Evolutionary conservation across 92 coral and sea anemone species (phyloP).

Genomic region (Isaurus tuberculatus): DNA sequence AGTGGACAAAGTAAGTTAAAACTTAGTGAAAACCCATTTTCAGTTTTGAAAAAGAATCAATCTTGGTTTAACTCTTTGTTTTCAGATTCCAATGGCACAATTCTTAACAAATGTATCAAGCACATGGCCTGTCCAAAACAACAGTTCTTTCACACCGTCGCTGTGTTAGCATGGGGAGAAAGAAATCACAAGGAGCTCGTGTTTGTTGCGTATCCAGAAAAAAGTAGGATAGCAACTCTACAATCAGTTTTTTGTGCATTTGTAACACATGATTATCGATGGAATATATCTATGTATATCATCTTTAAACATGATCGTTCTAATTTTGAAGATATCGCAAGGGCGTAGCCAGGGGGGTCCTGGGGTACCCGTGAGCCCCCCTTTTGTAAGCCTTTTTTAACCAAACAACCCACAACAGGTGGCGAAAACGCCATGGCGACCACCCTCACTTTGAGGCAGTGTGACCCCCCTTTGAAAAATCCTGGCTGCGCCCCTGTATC

Average conservation of each 20-base stretch:
- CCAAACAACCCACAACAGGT: no score
- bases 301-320: no score
- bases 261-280: no score
- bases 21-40: background rate
- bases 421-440: no score
- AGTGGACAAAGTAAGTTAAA: background rate
- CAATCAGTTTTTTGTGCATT: background rate
- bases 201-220: constrained; percentile 54
- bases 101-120: constrained; percentile 59
- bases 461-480: no score
- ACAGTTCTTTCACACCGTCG: constrained; percentile 45
- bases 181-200: constrained; percentile 60
- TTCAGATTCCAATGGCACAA: constrained; percentile 21
- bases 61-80: background rate
- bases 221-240: constrained; percentile 40
- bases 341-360: no score
- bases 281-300: no score
- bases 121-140: constrained; percentile 67
- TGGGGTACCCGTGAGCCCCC: no score
- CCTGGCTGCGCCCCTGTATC: no score
- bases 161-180: constrained; percentile 74
- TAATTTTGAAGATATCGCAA: no score
- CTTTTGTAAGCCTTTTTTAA: no score
- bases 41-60: background rate
- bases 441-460: no score